Evolutionary conservation across 2,888 invertebrate genomes (phyloP).

Genomic region (Germaria angustata): DNA sequence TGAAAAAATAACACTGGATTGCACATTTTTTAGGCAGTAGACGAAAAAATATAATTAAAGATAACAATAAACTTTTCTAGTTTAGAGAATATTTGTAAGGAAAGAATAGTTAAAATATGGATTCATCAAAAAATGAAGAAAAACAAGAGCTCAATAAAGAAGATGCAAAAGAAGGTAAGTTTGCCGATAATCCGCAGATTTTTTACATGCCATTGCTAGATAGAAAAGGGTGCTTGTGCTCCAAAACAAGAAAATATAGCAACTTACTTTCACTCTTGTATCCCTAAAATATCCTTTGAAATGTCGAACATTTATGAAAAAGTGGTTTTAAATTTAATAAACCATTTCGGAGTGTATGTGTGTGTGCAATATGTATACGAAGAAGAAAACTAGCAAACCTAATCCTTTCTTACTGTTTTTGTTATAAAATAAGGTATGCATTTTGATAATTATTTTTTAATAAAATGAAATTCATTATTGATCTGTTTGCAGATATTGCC

Average conservation of each 20-base stretch:
- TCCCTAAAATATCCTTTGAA: not conserved
- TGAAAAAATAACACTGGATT: not conserved
- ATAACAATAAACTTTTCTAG: not conserved
- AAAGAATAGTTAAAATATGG: constrained; percentile 31
- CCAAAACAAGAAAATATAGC: not conserved
- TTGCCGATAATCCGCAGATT: not conserved
- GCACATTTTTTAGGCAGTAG: constrained; percentile 35
- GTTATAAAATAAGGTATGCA: constrained; percentile 74
- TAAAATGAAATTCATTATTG: constrained; percentile 75
- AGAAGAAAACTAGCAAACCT: constrained; percentile 16
- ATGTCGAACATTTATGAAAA: not conserved
- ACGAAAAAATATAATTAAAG: not conserved
- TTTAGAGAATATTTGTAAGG: not conserved
- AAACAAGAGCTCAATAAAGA: constrained; percentile 52
- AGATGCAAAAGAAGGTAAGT: constrained; percentile 61
- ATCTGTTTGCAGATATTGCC: constrained; percentile 50
- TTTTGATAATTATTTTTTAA: constrained; percentile 70
- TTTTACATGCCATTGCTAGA: not conserved
- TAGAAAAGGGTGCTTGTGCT: constrained; percentile 24
- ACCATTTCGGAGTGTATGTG: not conserved
- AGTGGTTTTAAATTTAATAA: not conserved
- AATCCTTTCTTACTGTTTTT: constrained; percentile 31
- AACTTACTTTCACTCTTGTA: not conserved
- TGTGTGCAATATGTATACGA: constrained; percentile 10
- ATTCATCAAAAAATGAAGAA: constrained; percentile 42